A percentile compares a stretch with the other conserved stretches of the same genome.
These are phyloP conservation scores for Lasioglossum zephyrum DNA, from an alignment of 2,888 invertebrate species.

Conservation along the genomic window DNA sequence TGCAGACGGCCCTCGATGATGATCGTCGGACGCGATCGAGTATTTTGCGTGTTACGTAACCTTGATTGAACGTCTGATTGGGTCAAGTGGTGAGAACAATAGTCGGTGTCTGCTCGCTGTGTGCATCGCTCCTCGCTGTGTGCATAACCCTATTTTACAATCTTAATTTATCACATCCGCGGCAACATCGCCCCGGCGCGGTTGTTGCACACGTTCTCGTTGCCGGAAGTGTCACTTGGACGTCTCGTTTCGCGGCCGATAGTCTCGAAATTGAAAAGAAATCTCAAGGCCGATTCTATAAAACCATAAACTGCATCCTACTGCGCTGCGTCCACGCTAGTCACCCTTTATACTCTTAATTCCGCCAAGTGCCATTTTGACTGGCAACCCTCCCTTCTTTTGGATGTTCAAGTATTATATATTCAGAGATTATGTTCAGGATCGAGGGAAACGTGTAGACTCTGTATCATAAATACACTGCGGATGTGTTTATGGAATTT, in stretches of 20 bases:
- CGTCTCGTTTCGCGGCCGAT: constrained; percentile 40
- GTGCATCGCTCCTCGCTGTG: constrained; percentile 57
- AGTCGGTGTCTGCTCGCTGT: constrained; percentile 67
- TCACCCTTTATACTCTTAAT: background rate
- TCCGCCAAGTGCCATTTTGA: background rate
- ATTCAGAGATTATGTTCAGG: too few species aligned
- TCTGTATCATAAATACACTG: too few species aligned
- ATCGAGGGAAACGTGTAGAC: too few species aligned
- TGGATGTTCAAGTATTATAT: too few species aligned
- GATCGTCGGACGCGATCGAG: constrained; percentile 25
- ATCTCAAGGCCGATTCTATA: constrained; percentile 54
- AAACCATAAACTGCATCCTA: constrained; percentile 11
- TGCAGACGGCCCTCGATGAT: background rate
- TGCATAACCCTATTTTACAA: constrained; percentile 76
- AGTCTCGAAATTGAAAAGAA: constrained; percentile 48
- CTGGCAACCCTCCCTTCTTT: background rate
- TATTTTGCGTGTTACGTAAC: constrained; percentile 79
- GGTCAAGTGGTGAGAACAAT: constrained; percentile 82
- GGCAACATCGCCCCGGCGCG: constrained; percentile 63
- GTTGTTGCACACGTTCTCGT: constrained; percentile 22
- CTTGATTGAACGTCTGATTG: constrained; percentile 78
- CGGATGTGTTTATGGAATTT: too few species aligned
- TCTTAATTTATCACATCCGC: constrained; percentile 78
- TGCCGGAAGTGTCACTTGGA: constrained; percentile 65
- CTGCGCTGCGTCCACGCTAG: background rate